These are phyloP conservation scores for Balaeniceps rex DNA, from an alignment of 2,113 vertebrate species.

Conservation along the genomic window DNA sequence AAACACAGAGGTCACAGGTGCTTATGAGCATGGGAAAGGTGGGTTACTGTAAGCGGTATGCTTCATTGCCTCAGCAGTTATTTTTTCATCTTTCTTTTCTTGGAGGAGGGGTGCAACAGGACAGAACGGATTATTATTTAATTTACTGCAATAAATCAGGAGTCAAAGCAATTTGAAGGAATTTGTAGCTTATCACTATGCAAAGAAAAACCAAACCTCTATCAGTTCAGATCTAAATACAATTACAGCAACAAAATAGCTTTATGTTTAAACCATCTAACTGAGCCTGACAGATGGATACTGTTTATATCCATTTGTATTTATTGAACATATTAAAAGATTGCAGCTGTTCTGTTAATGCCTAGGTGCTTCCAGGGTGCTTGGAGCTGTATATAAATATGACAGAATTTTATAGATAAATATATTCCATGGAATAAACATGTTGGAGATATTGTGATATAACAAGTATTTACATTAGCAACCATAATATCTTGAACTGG, in stretches of 20 bases:
- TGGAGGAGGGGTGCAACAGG: background rate
- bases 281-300: conserved; percentile 46
- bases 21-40: conserved; percentile 36
- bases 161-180: conserved; percentile 62
- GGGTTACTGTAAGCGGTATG: background rate
- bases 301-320: conserved; percentile 66
- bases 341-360: conserved; percentile 53
- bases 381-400: conserved; percentile 31
- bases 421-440: conserved; percentile 8
- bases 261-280: conserved; percentile 36
- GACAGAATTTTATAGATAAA: conserved; percentile 43
- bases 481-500: background rate
- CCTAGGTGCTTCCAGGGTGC: conserved; percentile 43
- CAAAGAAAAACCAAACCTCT: conserved; percentile 62
- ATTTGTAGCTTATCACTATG: conserved; percentile 46
- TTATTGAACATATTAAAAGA: conserved; percentile 70
- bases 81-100: background rate
- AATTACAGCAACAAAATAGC: conserved; percentile 69
- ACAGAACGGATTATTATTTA: conserved; percentile 50
- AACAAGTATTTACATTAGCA: background rate
- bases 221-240: conserved; percentile 67
- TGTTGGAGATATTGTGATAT: background rate
- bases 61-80: background rate
- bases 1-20: conserved; percentile 68
- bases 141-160: conserved; percentile 67